Conservation (phyloP, 1,140 invertebrate genomes). For the Latrodectus geometricus region DNA sequence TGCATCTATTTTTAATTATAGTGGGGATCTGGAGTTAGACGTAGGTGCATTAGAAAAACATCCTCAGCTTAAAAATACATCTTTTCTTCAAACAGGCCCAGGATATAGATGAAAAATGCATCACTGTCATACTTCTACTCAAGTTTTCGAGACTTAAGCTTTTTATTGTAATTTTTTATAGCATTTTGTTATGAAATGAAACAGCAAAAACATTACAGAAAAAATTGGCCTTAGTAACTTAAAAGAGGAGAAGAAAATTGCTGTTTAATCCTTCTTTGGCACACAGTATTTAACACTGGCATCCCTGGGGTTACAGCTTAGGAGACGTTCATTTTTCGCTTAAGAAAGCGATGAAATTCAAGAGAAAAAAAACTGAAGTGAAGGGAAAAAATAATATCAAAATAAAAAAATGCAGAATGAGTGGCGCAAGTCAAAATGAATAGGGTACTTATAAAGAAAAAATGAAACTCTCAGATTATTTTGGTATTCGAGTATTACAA, state of each 20-base stretch:
- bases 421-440: background rate
- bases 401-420: background rate
- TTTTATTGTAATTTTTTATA: conserved; percentile 4
- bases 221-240: conserved; percentile 9
- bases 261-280: conserved; percentile 32
- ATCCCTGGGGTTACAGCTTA: conserved; percentile 12
- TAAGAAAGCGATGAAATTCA: conserved; percentile 17
- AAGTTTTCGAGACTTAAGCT: background rate
- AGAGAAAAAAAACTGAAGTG: background rate
- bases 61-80: background rate
- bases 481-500: background rate
- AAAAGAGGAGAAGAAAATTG: conserved; percentile 12
- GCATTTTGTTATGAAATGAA: background rate
- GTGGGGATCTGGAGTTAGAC: background rate
- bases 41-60: background rate
- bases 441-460: background rate
- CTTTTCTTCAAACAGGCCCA: background rate
- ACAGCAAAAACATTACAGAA: background rate
- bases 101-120: background rate
- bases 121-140: background rate
- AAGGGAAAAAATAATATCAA: background rate
- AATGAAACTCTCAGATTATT: background rate
- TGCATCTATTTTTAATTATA: background rate
- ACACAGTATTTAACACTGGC: background rate
- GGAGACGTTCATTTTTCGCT: conserved; percentile 26